Percentiles rank a stretch among this genome's conserved stretches.
Conservation (phyloP, 1,140 invertebrate species). For the Diorhabda carinulata region DNA sequence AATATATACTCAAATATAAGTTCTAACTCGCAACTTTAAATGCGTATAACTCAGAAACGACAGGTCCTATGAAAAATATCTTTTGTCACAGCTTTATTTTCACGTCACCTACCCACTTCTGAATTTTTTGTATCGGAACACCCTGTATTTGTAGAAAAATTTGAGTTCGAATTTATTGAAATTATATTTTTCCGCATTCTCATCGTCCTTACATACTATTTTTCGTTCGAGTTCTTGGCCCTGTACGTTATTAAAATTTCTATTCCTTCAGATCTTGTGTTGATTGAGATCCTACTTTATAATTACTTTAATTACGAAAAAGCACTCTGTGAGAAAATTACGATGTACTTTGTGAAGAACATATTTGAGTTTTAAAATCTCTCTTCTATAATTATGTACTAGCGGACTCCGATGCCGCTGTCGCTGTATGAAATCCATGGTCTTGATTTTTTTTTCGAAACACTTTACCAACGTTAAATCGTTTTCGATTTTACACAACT, state of each 20-base stretch:
- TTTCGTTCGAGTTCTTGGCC: background rate
- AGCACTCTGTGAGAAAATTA: slow-evolving; percentile 36
- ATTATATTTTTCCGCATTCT: background rate
- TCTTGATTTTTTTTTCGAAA: background rate
- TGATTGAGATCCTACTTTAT: slow-evolving; percentile 35
- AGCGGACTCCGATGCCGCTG: background rate
- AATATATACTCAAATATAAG: too few relatives aligned
- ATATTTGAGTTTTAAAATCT: slow-evolving; percentile 35
- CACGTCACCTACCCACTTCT: too few relatives aligned
- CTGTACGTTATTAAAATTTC: background rate
- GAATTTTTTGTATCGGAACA: too few relatives aligned
- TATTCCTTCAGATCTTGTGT: slow-evolving; percentile 28
- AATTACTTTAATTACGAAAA: slow-evolving; percentile 42
- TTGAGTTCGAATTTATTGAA: too few relatives aligned
- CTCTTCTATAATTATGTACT: slow-evolving; percentile 23
- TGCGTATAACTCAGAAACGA: too few relatives aligned
- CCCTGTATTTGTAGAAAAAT: too few relatives aligned
- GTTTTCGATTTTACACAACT: background rate
- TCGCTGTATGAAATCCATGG: background rate
- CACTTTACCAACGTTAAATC: background rate
- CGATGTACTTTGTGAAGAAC: slow-evolving; percentile 32
- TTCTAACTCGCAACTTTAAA: too few relatives aligned
- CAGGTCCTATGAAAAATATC: too few relatives aligned
- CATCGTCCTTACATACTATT: background rate
- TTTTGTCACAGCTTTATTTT: too few relatives aligned